Percentiles rank a stretch among this genome's conserved stretches.
phyloP scores from a whole-genome alignment of 2,888 invertebrate genomes.

The Metopia argyrocephala region DNA sequence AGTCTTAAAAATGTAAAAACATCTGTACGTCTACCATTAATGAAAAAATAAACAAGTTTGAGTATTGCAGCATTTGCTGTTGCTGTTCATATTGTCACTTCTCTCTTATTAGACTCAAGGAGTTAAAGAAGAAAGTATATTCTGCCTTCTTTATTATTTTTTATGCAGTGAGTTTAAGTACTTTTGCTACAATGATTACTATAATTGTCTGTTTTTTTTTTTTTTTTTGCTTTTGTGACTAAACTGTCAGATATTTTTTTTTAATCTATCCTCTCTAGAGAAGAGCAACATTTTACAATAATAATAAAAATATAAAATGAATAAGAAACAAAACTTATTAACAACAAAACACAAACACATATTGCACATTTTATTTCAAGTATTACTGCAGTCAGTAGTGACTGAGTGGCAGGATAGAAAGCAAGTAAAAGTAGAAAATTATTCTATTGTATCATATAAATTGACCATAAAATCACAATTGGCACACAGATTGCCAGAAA shows the following conservation, averaged over 20 bases:
- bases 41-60: conserved; percentile 44
- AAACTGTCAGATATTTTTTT: background rate
- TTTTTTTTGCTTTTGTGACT: background rate
- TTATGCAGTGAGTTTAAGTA: background rate
- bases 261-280: background rate
- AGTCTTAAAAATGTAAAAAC: no score
- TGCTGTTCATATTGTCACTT: conserved; percentile 4
- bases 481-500: conserved; percentile 65
- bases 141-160: background rate
- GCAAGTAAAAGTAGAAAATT: conserved; percentile 36
- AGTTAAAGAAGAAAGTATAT: no score
- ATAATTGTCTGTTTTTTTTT: background rate
- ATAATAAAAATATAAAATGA: background rate
- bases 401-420: background rate
- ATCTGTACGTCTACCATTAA: background rate
- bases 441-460: conserved; percentile 63
- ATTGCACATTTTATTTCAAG: conserved; percentile 59
- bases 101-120: no score
- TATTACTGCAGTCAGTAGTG: conserved; percentile 58
- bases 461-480: conserved; percentile 67
- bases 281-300: background rate
- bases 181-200: background rate
- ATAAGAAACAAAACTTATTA: conserved; percentile 3
- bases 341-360: conserved; percentile 7
- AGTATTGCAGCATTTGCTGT: conserved; percentile 54